Conservation (phyloP, 2,797 vertebrate species). For the Protosalanx chinensis region DNA sequence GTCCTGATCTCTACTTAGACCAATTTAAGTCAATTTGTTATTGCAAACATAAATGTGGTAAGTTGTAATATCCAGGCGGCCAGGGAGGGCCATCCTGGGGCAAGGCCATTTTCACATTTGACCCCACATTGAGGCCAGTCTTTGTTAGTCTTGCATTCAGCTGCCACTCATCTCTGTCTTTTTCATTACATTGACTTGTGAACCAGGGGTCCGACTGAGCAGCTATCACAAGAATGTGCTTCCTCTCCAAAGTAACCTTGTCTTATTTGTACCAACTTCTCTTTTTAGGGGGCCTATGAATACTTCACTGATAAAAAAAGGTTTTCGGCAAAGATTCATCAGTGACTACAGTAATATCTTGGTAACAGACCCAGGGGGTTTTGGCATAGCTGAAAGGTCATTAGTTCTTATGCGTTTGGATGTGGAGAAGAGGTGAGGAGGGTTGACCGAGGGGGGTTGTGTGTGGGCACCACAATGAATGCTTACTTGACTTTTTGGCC, state of each 20-base stretch:
- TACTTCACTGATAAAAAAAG: slow-evolving; percentile 10
- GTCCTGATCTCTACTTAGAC: slow-evolving; percentile 77
- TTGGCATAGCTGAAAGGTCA: slow-evolving; percentile 28
- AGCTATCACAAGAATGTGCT: slow-evolving; percentile 61
- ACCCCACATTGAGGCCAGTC: slow-evolving; percentile 66
- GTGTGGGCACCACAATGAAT: slow-evolving; percentile 19
- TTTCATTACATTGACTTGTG: slow-evolving; percentile 82
- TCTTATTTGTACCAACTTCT: neutral
- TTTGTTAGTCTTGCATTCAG: slow-evolving; percentile 80
- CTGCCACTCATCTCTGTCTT: slow-evolving; percentile 80
- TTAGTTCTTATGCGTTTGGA: slow-evolving; percentile 32
- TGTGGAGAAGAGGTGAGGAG: slow-evolving; percentile 20
- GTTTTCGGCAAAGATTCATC: slow-evolving; percentile 26
- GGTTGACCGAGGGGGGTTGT: slow-evolving; percentile 2
- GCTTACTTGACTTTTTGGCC: slow-evolving; percentile 56
- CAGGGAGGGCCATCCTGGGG: slow-evolving; percentile 72
- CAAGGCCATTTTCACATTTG: slow-evolving; percentile 80
- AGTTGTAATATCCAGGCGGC: slow-evolving; percentile 78
- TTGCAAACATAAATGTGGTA: slow-evolving; percentile 82
- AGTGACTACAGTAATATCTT: slow-evolving; percentile 27
- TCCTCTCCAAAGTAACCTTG: slow-evolving; percentile 52
- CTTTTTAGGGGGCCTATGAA: neutral
- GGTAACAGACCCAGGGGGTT: slow-evolving; percentile 38
- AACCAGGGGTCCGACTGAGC: slow-evolving; percentile 64
- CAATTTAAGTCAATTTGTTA: slow-evolving; percentile 83